Percentiles rank a stretch among this genome's conserved stretches.
Evolutionary conservation across 1,140 invertebrate species (phyloP).

Genomic region (Drosophila oshimai): DNA sequence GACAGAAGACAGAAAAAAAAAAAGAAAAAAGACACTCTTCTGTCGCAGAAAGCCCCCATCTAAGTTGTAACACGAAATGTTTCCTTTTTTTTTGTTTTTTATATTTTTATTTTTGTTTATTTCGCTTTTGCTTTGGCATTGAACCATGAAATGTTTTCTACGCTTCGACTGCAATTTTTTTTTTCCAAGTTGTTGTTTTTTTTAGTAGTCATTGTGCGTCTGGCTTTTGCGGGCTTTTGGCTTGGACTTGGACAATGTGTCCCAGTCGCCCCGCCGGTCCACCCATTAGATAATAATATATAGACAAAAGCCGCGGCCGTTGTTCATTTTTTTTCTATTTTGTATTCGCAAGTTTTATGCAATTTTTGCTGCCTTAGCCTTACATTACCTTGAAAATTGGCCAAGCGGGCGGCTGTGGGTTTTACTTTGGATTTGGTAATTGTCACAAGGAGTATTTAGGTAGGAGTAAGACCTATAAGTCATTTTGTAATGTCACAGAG

Average conservation of each 20-base stretch:
- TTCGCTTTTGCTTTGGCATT: slow-evolving; percentile 52
- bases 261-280: slow-evolving; percentile 5
- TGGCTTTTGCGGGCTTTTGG: slow-evolving; percentile 21
- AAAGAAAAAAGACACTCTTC: slow-evolving; percentile 1
- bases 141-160: slow-evolving; percentile 65
- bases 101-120: background rate
- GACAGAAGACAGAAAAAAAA: background rate
- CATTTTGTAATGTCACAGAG: no score
- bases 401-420: slow-evolving; percentile 13
- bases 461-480: no score
- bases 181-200: background rate
- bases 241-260: slow-evolving; percentile 37
- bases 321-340: slow-evolving; percentile 6
- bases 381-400: slow-evolving; percentile 30
- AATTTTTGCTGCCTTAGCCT: slow-evolving; percentile 28
- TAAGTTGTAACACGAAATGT: slow-evolving; percentile 47
- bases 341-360: slow-evolving; percentile 30
- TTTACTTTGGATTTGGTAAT: no score
- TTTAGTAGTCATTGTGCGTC: slow-evolving; percentile 46
- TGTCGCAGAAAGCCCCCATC: slow-evolving; percentile 1
- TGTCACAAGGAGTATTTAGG: no score
- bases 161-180: slow-evolving; percentile 27
- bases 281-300: slow-evolving; percentile 57
- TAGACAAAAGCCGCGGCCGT: slow-evolving; percentile 27
- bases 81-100: slow-evolving; percentile 34